Percentiles rank a stretch among this genome's conserved stretches.
Evolutionary conservation across 2,113 vertebrate species (phyloP).

Genomic region (Tachycineta bicolor): DNA sequence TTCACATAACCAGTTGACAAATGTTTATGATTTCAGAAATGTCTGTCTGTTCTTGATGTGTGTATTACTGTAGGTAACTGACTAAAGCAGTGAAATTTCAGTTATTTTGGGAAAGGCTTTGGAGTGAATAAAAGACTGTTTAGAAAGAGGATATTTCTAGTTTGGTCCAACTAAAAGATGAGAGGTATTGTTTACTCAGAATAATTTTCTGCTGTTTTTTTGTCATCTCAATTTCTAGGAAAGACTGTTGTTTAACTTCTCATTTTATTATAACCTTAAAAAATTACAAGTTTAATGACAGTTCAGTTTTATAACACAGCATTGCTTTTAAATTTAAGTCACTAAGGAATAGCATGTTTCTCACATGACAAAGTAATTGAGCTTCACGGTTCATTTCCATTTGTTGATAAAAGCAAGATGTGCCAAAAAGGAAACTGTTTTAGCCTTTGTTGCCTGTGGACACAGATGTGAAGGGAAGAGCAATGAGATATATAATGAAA

Average conservation of each 20-base stretch:
- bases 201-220: neutral
- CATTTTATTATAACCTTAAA: neutral
- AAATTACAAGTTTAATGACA: neutral
- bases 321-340: neutral
- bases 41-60: neutral
- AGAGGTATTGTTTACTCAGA: neutral
- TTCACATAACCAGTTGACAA: neutral
- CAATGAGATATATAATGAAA: neutral
- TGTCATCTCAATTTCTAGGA: neutral
- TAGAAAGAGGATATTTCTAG: neutral
- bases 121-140: neutral
- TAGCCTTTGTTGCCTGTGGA: neutral
- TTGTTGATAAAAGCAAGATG: neutral
- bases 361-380: neutral
- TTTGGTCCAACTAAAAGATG: neutral
- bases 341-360: neutral
- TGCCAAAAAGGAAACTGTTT: neutral
- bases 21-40: neutral
- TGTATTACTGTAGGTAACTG: neutral
- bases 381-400: neutral
- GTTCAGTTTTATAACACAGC: neutral
- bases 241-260: neutral
- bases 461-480: neutral
- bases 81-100: neutral
- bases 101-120: neutral